Percentiles rank a stretch among this genome's conserved stretches.
Evolutionary conservation across 2,888 invertebrate genomes (phyloP).

Genomic region (Brenthis daphne): DNA sequence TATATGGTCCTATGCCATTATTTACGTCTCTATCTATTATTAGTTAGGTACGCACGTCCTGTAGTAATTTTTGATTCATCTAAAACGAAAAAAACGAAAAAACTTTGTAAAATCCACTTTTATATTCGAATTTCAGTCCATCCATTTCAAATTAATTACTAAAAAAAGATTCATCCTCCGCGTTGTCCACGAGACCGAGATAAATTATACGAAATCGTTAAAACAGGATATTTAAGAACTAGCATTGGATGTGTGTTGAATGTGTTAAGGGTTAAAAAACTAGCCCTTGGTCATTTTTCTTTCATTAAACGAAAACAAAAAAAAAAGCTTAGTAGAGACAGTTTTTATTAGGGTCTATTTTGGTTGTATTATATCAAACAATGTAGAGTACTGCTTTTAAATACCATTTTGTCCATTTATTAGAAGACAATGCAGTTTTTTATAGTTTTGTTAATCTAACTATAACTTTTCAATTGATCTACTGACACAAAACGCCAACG

Average conservation of each 20-base stretch:
- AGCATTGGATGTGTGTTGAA: conserved; percentile 17
- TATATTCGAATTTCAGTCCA: conserved; percentile 10
- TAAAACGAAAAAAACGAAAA: neutral
- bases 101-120: conserved; percentile 7
- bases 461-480: too few relatives aligned
- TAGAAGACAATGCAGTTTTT: too few relatives aligned
- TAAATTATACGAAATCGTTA: conserved; percentile 21
- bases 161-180: conserved; percentile 20
- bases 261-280: conserved; percentile 6
- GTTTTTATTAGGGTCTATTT: too few relatives aligned
- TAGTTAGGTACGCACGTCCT: neutral
- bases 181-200: conserved; percentile 19
- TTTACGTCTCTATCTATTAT: conserved; percentile 2
- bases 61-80: neutral
- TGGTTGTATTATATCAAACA: too few relatives aligned
- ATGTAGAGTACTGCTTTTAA: too few relatives aligned
- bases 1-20: neutral
- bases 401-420: too few relatives aligned
- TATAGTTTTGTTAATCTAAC: too few relatives aligned
- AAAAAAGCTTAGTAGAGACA: neutral
- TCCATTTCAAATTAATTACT: conserved; percentile 18
- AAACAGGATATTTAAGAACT: conserved; percentile 22
- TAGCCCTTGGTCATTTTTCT: neutral
- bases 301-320: neutral
- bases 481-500: too few relatives aligned